A percentile compares a stretch with the other conserved stretches of the same genome.
Conservation (phyloP, 2,888 invertebrate species). For the Blera fallax region DNA sequence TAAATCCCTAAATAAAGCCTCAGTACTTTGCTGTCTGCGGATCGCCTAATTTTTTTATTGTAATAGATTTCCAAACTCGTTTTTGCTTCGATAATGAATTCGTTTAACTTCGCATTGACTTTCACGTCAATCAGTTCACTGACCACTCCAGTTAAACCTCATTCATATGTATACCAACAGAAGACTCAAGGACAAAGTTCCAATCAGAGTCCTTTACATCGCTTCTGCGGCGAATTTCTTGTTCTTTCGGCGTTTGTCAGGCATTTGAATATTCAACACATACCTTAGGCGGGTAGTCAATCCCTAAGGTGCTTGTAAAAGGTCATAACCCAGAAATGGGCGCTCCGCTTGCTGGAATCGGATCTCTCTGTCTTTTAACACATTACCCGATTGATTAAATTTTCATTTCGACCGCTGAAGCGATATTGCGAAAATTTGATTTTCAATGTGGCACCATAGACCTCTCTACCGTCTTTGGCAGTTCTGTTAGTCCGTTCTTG, state of each 20-base stretch:
- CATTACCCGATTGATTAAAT: constrained; percentile 22
- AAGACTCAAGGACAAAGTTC: background rate
- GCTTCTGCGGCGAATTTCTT: background rate
- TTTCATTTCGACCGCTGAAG: constrained; percentile 22
- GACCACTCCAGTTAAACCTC: background rate
- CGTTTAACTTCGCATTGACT: background rate
- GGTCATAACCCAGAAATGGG: background rate
- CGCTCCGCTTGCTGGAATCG: no score
- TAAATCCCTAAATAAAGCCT: background rate
- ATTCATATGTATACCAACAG: constrained; percentile 63
- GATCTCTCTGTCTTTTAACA: background rate
- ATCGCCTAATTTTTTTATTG: background rate
- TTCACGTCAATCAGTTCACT: background rate
- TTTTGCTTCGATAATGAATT: background rate
- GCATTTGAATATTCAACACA: background rate
- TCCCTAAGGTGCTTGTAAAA: background rate
- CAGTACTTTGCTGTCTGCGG: background rate
- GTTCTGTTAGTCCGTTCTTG: background rate
- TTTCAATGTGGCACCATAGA: background rate
- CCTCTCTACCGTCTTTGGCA: no score
- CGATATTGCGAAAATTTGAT: background rate
- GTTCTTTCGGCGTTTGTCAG: background rate
- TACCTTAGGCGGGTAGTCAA: background rate
- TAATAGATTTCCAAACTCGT: background rate
- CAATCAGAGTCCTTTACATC: background rate